These are phyloP conservation scores for Varecia variegata DNA, from an alignment of 2,797 vertebrate species.

Conservation along the genomic window DNA sequence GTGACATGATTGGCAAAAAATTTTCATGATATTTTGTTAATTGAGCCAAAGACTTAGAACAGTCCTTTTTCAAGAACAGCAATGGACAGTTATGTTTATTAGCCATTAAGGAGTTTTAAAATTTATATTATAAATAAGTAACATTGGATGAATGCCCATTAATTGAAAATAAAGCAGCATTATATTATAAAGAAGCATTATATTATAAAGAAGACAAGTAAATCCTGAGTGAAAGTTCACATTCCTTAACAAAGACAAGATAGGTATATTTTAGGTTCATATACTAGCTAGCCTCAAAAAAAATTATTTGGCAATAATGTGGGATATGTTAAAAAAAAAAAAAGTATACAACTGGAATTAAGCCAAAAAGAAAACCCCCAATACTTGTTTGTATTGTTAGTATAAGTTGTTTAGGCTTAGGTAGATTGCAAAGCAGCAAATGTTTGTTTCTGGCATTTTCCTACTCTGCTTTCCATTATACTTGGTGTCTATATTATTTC, in stretches of 20 bases:
- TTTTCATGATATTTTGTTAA: constrained; percentile 11
- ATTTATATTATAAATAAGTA: neutral
- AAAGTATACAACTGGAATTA: neutral
- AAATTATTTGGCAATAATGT: neutral
- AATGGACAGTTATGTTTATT: neutral
- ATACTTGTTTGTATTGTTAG: neutral
- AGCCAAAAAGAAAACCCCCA: neutral
- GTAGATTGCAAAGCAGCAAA: neutral
- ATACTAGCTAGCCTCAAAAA: neutral
- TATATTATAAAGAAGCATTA: neutral
- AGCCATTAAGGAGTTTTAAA: neutral
- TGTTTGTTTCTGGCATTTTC: neutral
- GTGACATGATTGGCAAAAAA: neutral
- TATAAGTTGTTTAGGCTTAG: neutral
- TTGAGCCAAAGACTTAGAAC: neutral
- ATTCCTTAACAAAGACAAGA: neutral
- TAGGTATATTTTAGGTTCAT: neutral
- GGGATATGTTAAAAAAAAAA: no score
- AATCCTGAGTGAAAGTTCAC: neutral
- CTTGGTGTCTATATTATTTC: neutral
- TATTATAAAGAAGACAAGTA: neutral
- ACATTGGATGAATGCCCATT: neutral
- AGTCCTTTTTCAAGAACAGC: neutral
- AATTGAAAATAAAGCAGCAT: neutral
- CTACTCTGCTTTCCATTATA: neutral